A percentile compares a stretch with the other conserved stretches of the same genome.
Conservation (phyloP, 2,888 invertebrate genomes). For the Cheilosia vulpina region DNA sequence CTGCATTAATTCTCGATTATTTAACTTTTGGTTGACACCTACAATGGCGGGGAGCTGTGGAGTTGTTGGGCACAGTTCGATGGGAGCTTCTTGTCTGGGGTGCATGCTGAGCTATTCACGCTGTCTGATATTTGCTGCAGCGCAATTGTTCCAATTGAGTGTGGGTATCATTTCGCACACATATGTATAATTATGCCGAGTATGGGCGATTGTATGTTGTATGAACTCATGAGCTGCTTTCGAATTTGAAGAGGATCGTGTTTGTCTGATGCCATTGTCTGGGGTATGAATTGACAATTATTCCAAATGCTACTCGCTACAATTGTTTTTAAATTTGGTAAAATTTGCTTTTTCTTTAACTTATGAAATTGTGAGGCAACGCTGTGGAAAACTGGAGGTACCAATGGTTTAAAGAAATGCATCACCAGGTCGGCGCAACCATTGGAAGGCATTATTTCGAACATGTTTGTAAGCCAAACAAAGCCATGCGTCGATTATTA, state of each 20-base stretch:
- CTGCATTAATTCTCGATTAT: slow-evolving; percentile 72
- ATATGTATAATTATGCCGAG: slow-evolving; percentile 39
- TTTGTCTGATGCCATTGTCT: slow-evolving; percentile 20
- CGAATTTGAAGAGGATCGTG: slow-evolving; percentile 9
- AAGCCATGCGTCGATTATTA: too few relatives aligned
- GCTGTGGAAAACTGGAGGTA: too few relatives aligned
- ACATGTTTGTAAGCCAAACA: too few relatives aligned
- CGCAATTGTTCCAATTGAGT: slow-evolving; percentile 37
- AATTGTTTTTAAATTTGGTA: background rate
- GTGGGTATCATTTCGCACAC: slow-evolving; percentile 35
- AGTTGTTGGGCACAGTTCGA: slow-evolving; percentile 33
- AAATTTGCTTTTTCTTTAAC: too few relatives aligned
- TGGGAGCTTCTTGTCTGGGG: slow-evolving; percentile 27
- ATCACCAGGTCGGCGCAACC: too few relatives aligned
- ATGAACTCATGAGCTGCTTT: background rate
- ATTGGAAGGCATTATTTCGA: too few relatives aligned
- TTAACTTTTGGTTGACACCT: slow-evolving; percentile 69
- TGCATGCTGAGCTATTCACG: slow-evolving; percentile 32
- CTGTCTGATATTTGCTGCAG: slow-evolving; percentile 4
- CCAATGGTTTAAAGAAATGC: too few relatives aligned
- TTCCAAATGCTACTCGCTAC: slow-evolving; percentile 3
- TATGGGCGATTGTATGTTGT: slow-evolving; percentile 4
- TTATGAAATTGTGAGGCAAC: too few relatives aligned
- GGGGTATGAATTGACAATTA: background rate
- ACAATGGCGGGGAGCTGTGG: slow-evolving; percentile 43